Percentiles rank a stretch among this genome's conserved stretches.
These are phyloP conservation scores for Eupithecia abbreviata DNA, from an alignment of 2,888 invertebrate species.

Conservation along the genomic window DNA sequence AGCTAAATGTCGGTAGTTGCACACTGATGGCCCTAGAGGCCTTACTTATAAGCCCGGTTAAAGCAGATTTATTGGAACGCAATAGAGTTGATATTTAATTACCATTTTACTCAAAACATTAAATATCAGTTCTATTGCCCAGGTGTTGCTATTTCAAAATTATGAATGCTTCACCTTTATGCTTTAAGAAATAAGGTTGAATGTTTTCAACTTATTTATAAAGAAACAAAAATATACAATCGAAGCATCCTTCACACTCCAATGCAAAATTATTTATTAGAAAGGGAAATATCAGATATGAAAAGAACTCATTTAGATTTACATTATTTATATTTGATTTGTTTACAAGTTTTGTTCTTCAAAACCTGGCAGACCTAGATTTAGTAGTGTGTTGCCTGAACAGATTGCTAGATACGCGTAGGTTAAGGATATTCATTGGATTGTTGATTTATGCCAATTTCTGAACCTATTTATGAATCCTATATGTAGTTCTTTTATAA, in stretches of 20 bases:
- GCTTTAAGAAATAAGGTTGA: conserved; percentile 17
- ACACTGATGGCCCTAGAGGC: conserved; percentile 10
- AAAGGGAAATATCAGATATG: conserved; percentile 4
- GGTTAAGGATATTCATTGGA: conserved; percentile 28
- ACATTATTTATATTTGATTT: not conserved
- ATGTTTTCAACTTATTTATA: conserved; percentile 2
- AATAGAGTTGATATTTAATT: conserved; percentile 11
- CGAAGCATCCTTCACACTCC: conserved; percentile 22
- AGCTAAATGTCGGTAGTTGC: conserved; percentile 50
- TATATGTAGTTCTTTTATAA: not conserved
- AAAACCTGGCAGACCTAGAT: conserved; percentile 12
- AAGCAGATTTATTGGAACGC: not conserved
- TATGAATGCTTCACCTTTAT: conserved; percentile 1
- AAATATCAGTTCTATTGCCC: conserved; percentile 5
- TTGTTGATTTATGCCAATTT: conserved; percentile 38
- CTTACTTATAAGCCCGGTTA: not conserved
- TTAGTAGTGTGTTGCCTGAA: conserved; percentile 23
- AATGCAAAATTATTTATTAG: conserved; percentile 29
- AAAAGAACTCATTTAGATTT: not conserved
- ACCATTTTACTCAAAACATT: not conserved
- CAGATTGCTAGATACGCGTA: conserved; percentile 37
- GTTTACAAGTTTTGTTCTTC: conserved; percentile 11
- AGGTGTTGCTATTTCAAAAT: not conserved
- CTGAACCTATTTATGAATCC: not conserved
- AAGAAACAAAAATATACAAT: conserved; percentile 10